Evolutionary conservation across 2,113 vertebrate species (phyloP), one percentile per base, ranked within the genome.

Genomic region (Redunca redunca): DNA sequence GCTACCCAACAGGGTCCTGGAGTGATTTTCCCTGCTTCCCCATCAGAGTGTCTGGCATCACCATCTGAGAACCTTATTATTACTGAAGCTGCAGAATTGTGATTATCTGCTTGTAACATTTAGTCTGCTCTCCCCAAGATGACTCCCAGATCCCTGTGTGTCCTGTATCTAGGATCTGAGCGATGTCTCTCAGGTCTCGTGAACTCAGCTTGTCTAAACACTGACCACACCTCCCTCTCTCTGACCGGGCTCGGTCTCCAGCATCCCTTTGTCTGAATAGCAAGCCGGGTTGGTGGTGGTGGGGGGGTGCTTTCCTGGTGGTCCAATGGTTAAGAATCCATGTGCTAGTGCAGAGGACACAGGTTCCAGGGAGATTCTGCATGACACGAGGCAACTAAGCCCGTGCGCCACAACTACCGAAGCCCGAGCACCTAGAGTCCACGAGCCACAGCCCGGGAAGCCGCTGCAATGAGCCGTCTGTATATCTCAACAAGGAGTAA

Each of bases 211-310:
- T 60, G n/a, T 80, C 60, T 92, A 50, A 93, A 64, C 36, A 9
- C 46, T 81, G 95, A 55, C 28, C 5, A 48, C 26, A 15, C 2
- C 16, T 81, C 46, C 28, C 57, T 88, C 28, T 9, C 12, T 40
- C 25, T 46, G 52, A n/a, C 13, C 23, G 13, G 16, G 16, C 7
- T 83, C 55, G 2, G 26, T 78, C 48, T 64, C n/a, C n/a, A 67
- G 40, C n/a, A 5, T 58, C 17, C 30, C 23, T 89, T 60, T 60
- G 83, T 60, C 52, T 96, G 48, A 23, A 30, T 26, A 90, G 36
- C 64, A 46, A 55, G 43, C 40, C 0, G 3, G 71, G 23, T 40
- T 25, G 71, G 67, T 25, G 36, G 26, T 0, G 0, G n/a, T 0
- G 19, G n/a, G 17, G 33, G 8, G 62, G 15, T 40, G 10, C 71